A percentile compares a stretch with the other conserved stretches of the same genome.
These are phyloP conservation scores for Rhingia rostrata DNA, from an alignment of 2,888 invertebrate genomes.

Conservation along the genomic window DNA sequence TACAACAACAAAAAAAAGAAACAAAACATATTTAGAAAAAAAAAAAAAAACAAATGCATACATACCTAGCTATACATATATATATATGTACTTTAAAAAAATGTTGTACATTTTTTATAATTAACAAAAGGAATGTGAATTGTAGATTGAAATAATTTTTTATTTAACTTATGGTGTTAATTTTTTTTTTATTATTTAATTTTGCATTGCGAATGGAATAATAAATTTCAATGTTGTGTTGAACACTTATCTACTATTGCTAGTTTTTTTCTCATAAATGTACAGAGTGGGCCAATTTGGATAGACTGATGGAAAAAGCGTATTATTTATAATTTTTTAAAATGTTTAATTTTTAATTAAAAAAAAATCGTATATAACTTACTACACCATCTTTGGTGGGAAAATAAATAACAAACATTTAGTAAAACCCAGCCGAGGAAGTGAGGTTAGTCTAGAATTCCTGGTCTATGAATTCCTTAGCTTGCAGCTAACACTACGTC, in stretches of 20 bases:
- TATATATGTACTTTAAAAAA: conserved; percentile 18
- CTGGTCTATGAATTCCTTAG: too few species aligned
- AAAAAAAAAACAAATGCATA: conserved; percentile 48
- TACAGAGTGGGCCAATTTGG: background rate
- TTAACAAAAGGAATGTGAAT: conserved; percentile 55
- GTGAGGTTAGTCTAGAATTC: too few species aligned
- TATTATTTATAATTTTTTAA: too few species aligned
- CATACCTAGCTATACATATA: conserved; percentile 49
- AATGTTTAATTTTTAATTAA: too few species aligned
- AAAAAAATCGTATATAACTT: too few species aligned
- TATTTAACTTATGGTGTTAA: background rate
- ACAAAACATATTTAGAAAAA: conserved; percentile 9
- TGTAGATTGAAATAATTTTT: conserved; percentile 50
- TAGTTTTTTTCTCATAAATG: background rate
- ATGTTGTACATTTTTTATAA: conserved; percentile 53
- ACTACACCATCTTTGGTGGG: too few species aligned
- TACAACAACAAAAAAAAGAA: conserved; percentile 21
- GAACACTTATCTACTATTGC: background rate
- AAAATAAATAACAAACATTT: too few species aligned
- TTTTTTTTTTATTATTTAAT: conserved; percentile 9
- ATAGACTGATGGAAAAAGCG: too few species aligned
- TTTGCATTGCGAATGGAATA: conserved; percentile 63
- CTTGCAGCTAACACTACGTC: too few species aligned
- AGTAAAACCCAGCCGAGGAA: too few species aligned
- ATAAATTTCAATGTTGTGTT: conserved; percentile 50